Evolutionary conservation across 1,140 invertebrate genomes (phyloP).

Genomic region (Protaetia brevitarsis): DNA sequence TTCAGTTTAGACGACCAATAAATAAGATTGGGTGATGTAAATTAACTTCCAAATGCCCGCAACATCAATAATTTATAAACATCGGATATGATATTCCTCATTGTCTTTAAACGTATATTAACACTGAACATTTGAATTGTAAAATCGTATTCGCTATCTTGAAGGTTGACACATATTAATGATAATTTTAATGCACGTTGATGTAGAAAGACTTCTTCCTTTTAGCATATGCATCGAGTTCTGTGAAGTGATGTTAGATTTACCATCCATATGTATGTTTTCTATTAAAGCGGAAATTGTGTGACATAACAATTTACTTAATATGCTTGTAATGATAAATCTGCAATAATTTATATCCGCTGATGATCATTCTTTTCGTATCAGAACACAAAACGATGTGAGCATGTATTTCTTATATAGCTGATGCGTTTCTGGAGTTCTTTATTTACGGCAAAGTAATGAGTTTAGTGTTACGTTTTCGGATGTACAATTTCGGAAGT

Average conservation of each 20-base stretch:
- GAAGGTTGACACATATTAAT: conserved; percentile 12
- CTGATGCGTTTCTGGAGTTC: too few species aligned
- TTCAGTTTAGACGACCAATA: not conserved
- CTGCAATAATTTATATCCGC: not conserved
- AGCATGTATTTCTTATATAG: too few species aligned
- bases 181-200: conserved; percentile 7
- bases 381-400: too few species aligned
- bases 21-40: conserved; percentile 17
- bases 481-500: not conserved
- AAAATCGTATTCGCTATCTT: conserved; percentile 12
- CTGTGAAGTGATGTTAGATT: not conserved
- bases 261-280: not conserved
- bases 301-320: not conserved
- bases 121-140: conserved; percentile 11
- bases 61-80: conserved; percentile 21
- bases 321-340: not conserved
- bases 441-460: too few species aligned
- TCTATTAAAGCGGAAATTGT: not conserved
- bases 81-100: conserved; percentile 11
- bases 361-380: too few species aligned
- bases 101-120: conserved; percentile 4
- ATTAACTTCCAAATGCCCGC: not conserved
- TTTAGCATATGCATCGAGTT: conserved; percentile 11
- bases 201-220: conserved; percentile 3
- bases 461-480: too few species aligned